Base-by-base conservation (phyloP, 2,888 invertebrate species). In the Pollenia griseotomentosa region DNA sequence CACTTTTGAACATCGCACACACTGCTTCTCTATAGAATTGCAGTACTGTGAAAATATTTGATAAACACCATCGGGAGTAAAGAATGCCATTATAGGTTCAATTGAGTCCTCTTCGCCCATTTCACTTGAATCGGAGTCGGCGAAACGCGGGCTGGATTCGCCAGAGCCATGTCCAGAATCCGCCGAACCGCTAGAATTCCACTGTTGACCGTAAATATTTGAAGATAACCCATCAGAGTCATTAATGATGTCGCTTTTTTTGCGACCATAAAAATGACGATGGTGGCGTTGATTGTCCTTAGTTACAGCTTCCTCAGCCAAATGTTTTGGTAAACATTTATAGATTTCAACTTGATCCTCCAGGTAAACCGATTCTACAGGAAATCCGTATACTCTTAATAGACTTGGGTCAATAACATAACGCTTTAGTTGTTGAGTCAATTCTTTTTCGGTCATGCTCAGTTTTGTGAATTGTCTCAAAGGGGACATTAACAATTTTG, bases 1-100 rank as follows among this genome's bases (percentile, higher is more conserved):
- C 65, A 94, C 94, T 89, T 95, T 95, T 86, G 95, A 95, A 94
- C 97, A 97, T 81, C 97, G 95, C 42, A 95, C 95, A 93, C 97
- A 97, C 84, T 94, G 94, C 90, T 95, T 95, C 92, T 95, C 95
- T 70, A 91, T 73, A 92, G 92, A 90, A 78, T 90, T 90, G 40
- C 89, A 88, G 83, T 91, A 90, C 23, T 90, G 85, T 7, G 87
- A 88, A 86, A 90, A 89, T 48, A 90, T 88, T 75, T 89, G 85
- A 57, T 89, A 88, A 66, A 83, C 88, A 59, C 89, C 89, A 53
- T 90, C 89, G 48, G 89, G 89, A 0, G 94, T 94, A 91, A 94
- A 93, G 92, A 88, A 85, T 23, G 89, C 88, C 73, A 78, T 73
- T 46, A 85, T 10, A 23, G 90, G 89, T 73, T 87, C 88, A 46